These are phyloP conservation scores for Microcebus griseorufus DNA, from an alignment of 2,113 vertebrate species.

Conservation along the genomic window DNA sequence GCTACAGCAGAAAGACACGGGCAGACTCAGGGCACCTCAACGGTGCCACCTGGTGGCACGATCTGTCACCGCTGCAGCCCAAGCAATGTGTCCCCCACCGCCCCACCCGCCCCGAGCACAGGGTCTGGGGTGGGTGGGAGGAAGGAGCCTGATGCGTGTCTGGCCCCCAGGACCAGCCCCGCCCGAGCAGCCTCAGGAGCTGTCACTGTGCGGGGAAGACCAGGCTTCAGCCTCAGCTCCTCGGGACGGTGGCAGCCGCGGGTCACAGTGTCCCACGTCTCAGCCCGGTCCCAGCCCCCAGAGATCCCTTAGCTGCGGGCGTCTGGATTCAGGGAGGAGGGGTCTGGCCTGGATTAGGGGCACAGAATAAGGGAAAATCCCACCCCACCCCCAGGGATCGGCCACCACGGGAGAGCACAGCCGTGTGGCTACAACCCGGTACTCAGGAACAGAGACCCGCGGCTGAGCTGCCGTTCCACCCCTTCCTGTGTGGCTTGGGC, in stretches of 20 bases:
- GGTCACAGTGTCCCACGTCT: not conserved
- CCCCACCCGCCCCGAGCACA: no score
- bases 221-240: rapidly evolving
- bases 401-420: not conserved
- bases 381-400: rapidly evolving
- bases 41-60: constrained; percentile 31
- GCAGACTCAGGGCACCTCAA: not conserved
- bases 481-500: not conserved
- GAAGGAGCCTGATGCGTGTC: not conserved
- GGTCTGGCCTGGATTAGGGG: not conserved
- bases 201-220: no score
- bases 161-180: not conserved
- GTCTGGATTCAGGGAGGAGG: not conserved
- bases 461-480: rapidly evolving
- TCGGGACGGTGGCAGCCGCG: rapidly evolving
- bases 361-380: rapidly evolving
- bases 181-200: not conserved
- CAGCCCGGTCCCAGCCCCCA: not conserved
- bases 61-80: not conserved
- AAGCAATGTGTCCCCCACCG: rapidly evolving
- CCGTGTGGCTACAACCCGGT: rapidly evolving
- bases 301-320: not conserved
- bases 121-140: not conserved
- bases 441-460: rapidly evolving
- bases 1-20: not conserved